Conservation (phyloP, 2,888 invertebrate species). For the Monochamus alternatus region DNA sequence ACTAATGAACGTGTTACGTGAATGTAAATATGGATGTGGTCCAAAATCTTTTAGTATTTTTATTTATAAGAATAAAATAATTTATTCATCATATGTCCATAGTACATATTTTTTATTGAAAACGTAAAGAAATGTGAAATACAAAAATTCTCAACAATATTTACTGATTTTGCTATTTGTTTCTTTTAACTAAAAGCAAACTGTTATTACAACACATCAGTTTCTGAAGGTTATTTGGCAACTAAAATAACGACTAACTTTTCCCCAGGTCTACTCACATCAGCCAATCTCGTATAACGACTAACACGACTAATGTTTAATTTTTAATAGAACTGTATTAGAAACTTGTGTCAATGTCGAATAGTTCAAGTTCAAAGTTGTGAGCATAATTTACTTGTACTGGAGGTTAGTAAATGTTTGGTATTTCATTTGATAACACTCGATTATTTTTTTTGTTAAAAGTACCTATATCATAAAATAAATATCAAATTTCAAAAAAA, state of each 20-base stretch:
- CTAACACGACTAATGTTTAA: slow-evolving; percentile 12
- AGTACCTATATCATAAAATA: too few species aligned
- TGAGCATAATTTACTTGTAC: neutral
- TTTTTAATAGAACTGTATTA: slow-evolving; percentile 22
- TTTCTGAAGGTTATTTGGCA: slow-evolving; percentile 27
- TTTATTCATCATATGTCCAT: too few species aligned
- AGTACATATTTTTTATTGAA: too few species aligned
- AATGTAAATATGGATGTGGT: too few species aligned
- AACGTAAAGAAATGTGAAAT: too few species aligned
- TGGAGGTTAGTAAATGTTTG: slow-evolving; percentile 14
- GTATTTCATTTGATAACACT: neutral
- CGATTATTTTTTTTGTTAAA: neutral
- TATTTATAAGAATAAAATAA: too few species aligned
- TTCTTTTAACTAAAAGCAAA: slow-evolving; percentile 1
- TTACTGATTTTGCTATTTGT: neutral
- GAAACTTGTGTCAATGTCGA: slow-evolving; percentile 26
- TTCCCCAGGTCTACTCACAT: slow-evolving; percentile 19
- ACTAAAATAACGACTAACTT: slow-evolving; percentile 24
- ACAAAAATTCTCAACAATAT: too few species aligned
- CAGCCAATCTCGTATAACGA: slow-evolving; percentile 17
- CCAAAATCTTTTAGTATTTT: too few species aligned
- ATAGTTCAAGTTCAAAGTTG: slow-evolving; percentile 19
- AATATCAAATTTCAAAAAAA: too few species aligned
- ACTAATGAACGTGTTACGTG: too few species aligned
- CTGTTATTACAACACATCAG: slow-evolving; percentile 2